These are phyloP conservation scores for Keiferia lycopersicella DNA, from an alignment of 2,888 invertebrate genomes.

Conservation along the genomic window DNA sequence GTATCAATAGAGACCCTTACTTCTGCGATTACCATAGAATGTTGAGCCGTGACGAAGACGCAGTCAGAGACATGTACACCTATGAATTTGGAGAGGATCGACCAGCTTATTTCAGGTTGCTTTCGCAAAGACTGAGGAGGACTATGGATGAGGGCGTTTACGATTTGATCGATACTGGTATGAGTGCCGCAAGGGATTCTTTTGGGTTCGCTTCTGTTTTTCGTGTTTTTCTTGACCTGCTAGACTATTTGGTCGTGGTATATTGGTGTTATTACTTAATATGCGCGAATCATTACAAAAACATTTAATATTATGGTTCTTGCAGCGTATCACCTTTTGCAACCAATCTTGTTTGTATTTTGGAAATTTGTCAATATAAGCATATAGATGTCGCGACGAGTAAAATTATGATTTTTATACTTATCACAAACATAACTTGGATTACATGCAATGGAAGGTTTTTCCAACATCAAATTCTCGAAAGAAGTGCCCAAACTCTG, in stretches of 20 bases:
- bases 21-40: conserved; percentile 60
- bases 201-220: conserved; percentile 20
- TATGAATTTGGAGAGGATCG: conserved; percentile 55
- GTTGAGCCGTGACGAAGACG: conserved; percentile 39
- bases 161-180: conserved; percentile 60
- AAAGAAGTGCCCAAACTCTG: too few relatives aligned
- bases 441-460: background rate
- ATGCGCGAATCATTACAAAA: background rate
- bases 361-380: conserved; percentile 17
- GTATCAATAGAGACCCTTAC: conserved; percentile 53
- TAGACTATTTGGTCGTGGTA: background rate
- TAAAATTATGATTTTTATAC: background rate
- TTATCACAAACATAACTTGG: background rate
- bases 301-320: background rate
- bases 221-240: conserved; percentile 2
- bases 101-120: conserved; percentile 58
- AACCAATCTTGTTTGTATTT: conserved; percentile 46
- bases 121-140: conserved; percentile 63
- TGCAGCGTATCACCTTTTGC: conserved; percentile 54
- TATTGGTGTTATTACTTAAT: background rate
- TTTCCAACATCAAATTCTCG: too few relatives aligned
- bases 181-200: conserved; percentile 7
- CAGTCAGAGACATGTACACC: conserved; percentile 49
- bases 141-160: conserved; percentile 64
- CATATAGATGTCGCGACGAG: too few relatives aligned